Evolutionary conservation across 2,888 invertebrate genomes (phyloP), one percentile per base, ranked within the genome.

Genomic region (Macaria notata): DNA sequence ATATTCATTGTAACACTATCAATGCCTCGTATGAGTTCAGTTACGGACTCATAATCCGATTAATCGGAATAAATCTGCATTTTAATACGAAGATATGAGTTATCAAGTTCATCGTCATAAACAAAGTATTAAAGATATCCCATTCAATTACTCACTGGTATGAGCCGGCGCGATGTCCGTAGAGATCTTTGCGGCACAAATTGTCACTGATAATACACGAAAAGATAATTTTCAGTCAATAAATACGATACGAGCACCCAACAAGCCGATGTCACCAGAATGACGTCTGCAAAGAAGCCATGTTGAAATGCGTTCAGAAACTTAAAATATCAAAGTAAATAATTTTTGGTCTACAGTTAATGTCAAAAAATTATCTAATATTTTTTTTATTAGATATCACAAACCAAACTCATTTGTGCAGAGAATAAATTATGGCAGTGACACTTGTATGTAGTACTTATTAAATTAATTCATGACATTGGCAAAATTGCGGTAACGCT

Each of bases 181-280:
- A 60, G 65, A 61, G 9, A 64, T 68, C 57, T 62, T 60, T 57
- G 59, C 60, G 65, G 60, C 73, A 75, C 75, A 69, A 70, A 69
- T 68, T 71, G 63, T 68, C 76, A 78, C 77, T 75, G 74, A 73
- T 76, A 75, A 65, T 69, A 62, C 66, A 71, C 69, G 66, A 71
- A 71, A 65, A 67, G 70, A 73, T 75, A 73, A 72, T 64, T 65
- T 72, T 62, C 63, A 66, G 63, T 65, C 68, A 66, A 63, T 61
- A 62, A 66, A 45, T 65, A 66, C 71, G 33, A 7, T 8, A 3
- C 41, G 70, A 70, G 68, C 68, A 64, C 66, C 59, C 68, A 51
- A 68, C 63, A 60, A 65, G 68, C 73, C 76, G 75, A 76, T 73
- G 70, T 69, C 71, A 75, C 69, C 69, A 60, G 68, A 73, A 67